phyloP scores from a whole-genome alignment of 2,888 invertebrate species.

The Bibio marci region DNA sequence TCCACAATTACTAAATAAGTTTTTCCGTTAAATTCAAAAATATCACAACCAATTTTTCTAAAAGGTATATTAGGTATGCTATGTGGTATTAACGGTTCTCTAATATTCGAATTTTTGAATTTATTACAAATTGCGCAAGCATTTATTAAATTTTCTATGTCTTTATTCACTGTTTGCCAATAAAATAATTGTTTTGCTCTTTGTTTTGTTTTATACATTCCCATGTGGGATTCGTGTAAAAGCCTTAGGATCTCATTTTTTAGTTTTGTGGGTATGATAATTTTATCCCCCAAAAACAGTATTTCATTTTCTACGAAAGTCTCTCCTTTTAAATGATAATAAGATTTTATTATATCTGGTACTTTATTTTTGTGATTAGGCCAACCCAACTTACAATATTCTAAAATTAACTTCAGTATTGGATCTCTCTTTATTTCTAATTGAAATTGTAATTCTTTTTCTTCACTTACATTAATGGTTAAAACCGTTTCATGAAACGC shows the following conservation, averaged over 20 bases:
- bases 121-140: no score
- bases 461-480: conserved; percentile 7
- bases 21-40: no score
- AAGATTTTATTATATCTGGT: conserved; percentile 5
- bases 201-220: conserved; percentile 16
- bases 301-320: conserved; percentile 4
- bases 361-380: conserved; percentile 8
- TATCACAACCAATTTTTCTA: no score
- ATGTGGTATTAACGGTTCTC: no score
- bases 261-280: conserved; percentile 11
- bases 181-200: conserved; percentile 16
- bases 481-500: conserved; percentile 9
- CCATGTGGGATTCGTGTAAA: conserved; percentile 18
- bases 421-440: conserved; percentile 1
- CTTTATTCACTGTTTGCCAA: conserved; percentile 16
- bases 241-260: conserved; percentile 10
- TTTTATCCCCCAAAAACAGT: conserved; percentile 8
- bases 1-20: no score
- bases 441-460: conserved; percentile 6
- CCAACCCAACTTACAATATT: conserved; percentile 9
- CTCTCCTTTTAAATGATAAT: background rate
- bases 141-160: conserved; percentile 12
- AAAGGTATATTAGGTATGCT: no score
- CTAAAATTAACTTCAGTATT: background rate
- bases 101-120: no score